phyloP scores from a whole-genome alignment of 2,888 invertebrate species.

The Machimus atricapillus region DNA sequence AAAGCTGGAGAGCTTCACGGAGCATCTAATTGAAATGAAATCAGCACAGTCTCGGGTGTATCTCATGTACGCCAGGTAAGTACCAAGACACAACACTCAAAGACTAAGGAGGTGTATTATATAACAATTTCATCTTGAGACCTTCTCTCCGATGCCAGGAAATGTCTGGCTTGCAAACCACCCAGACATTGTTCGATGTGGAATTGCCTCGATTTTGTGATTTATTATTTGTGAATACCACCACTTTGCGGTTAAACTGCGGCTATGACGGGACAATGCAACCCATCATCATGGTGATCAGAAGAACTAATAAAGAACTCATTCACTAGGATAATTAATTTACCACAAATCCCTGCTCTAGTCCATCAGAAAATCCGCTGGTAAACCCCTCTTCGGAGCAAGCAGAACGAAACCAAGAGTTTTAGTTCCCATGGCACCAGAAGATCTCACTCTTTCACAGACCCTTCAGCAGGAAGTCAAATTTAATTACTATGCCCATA shows the following conservation, averaged over 20 bases:
- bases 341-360: neutral
- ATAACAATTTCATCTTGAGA: neutral
- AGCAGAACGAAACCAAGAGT: neutral
- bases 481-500: neutral
- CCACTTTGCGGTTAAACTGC: neutral
- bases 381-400: neutral
- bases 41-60: slow-evolving; percentile 89
- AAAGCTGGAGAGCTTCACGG: slow-evolving; percentile 82
- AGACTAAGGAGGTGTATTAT: neutral
- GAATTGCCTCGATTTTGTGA: neutral
- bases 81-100: slow-evolving; percentile 39
- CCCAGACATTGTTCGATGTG: neutral
- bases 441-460: neutral
- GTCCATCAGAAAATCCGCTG: neutral
- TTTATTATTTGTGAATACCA: neutral
- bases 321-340: neutral
- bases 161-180: neutral
- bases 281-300: neutral
- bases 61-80: slow-evolving; percentile 90
- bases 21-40: slow-evolving; percentile 81
- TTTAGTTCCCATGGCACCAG: neutral
- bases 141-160: neutral
- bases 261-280: neutral
- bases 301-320: neutral
- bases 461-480: neutral